A percentile compares a stretch with the other conserved stretches of the same genome.
Conservation (phyloP, 2,888 invertebrate genomes). For the Nephrotoma guestfalica region DNA sequence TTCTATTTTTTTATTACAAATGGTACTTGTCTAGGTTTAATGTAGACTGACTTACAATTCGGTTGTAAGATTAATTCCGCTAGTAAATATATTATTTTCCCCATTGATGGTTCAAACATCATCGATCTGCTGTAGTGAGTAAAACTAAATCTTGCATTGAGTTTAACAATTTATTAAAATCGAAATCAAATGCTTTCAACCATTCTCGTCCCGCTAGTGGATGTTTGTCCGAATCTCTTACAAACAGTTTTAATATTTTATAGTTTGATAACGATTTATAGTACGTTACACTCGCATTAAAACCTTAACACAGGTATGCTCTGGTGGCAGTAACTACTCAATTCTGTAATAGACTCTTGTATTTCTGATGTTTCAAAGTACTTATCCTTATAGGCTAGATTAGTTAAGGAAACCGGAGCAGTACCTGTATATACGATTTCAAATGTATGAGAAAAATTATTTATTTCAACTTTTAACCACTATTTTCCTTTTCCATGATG, state of each 20-base stretch:
- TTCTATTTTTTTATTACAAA: slow-evolving; percentile 6
- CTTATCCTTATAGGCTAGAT: too few species aligned
- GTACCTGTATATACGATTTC: too few species aligned
- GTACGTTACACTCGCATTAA: background rate
- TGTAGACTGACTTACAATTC: background rate
- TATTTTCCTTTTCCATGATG: too few species aligned
- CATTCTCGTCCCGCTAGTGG: slow-evolving; percentile 18
- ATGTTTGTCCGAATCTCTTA: slow-evolving; percentile 14
- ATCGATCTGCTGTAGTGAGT: slow-evolving; percentile 6
- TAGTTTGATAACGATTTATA: slow-evolving; percentile 8
- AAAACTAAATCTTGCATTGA: too few species aligned
- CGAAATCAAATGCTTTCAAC: slow-evolving; percentile 14
- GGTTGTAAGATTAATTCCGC: too few species aligned
- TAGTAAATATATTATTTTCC: too few species aligned
- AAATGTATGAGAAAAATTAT: too few species aligned
- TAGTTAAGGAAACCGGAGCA: too few species aligned
- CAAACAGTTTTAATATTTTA: slow-evolving; percentile 12
- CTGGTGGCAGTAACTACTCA: slow-evolving; percentile 11
- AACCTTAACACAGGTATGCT: slow-evolving; percentile 11
- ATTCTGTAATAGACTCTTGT: too few species aligned
- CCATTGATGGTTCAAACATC: background rate
- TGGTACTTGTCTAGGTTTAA: background rate
- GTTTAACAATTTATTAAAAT: slow-evolving; percentile 11
- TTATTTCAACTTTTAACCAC: too few species aligned
- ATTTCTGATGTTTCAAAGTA: too few species aligned